Evolutionary conservation across 37 sponge, comb jelly and placozoan genomes (phyloP).

Genomic region (Spongilla lacustris): DNA sequence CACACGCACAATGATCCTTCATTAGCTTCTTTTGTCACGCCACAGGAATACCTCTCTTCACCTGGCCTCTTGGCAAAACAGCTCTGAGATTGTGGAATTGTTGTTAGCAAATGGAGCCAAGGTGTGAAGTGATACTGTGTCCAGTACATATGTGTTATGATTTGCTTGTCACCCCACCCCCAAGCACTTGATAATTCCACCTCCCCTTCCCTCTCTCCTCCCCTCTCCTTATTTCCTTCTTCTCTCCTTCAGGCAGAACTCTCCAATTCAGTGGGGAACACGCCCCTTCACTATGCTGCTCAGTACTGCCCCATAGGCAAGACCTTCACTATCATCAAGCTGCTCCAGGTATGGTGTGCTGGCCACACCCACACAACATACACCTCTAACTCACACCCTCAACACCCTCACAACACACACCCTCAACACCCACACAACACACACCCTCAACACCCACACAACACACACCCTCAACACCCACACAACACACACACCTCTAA

Average conservation of each 20-base stretch:
- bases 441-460: too few species aligned
- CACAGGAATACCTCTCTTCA: constrained; percentile 85
- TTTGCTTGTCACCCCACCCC: too few species aligned
- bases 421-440: too few species aligned
- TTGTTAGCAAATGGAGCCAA: constrained; percentile 74
- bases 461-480: too few species aligned
- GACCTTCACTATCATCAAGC: constrained; percentile 70
- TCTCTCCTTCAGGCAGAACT: constrained; percentile 33
- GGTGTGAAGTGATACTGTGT: constrained; percentile 31
- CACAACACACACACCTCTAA: too few species aligned
- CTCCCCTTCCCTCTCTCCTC: background rate
- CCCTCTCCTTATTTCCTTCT: background rate
- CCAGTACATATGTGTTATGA: too few species aligned
- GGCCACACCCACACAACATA: background rate
- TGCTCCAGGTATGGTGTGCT: constrained; percentile 55
- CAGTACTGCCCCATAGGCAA: constrained; percentile 81
- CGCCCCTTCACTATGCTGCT: constrained; percentile 86
- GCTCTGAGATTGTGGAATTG: constrained; percentile 82
- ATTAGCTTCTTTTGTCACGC: too few species aligned
- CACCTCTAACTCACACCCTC: too few species aligned
- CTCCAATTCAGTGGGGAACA: constrained; percentile 58
- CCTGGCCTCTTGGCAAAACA: constrained; percentile 89
- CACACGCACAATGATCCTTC: too few species aligned
- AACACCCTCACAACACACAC: too few species aligned
- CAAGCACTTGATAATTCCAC: too few species aligned